Evolutionary conservation across 1,140 invertebrate genomes (phyloP), one percentile per base, ranked within the genome.

Genomic region (Lasaia peninsularis): DNA sequence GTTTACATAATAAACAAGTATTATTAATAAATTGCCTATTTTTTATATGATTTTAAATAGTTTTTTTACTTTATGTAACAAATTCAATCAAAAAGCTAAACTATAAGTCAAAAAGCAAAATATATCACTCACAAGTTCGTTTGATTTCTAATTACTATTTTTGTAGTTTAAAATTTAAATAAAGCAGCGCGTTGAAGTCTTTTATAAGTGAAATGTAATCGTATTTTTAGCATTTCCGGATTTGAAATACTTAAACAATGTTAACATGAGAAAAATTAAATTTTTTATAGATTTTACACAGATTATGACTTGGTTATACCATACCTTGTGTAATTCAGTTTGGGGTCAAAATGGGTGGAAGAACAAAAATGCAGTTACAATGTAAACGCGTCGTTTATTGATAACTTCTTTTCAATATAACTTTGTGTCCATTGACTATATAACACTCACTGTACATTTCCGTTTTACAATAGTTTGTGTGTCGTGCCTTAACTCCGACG

Each of bases 371-470:
- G 85, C 78, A 80, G 61, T 69, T 82, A 79, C 69, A 82, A 78
- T 85, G 84, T 86, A 83, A 88, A 88, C 85, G 77, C 80, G 77
- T 84, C 78, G 79, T 86, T 88, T 88, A 86, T 86, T 88, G 75
- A 84, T 86, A 88, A 86, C 78, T 83, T 86, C 75, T 80, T 67
- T 82, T 85, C 82, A 83, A 88, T 88, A 88, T 88, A 87, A 79
- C 44, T 84, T 87, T 85, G 84, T 87, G 84, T 86, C 82, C 84
- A 86, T 76, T 86, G 84, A 85, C 86, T 88, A 88, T 80, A 83
- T 87, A 88, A 88, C 84, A 88, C 84, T 85, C 84, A 86, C 86
- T 88, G 84, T 87, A 88, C 84, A 87, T 80, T 85, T 83, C 85
- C 71, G 84, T 86, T 83, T 85, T 86, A 88, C 82, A 86, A 86